Percentiles rank a stretch among this genome's conserved stretches.
Conservation (phyloP, 2,113 vertebrate species). For the Okapia johnstoni region DNA sequence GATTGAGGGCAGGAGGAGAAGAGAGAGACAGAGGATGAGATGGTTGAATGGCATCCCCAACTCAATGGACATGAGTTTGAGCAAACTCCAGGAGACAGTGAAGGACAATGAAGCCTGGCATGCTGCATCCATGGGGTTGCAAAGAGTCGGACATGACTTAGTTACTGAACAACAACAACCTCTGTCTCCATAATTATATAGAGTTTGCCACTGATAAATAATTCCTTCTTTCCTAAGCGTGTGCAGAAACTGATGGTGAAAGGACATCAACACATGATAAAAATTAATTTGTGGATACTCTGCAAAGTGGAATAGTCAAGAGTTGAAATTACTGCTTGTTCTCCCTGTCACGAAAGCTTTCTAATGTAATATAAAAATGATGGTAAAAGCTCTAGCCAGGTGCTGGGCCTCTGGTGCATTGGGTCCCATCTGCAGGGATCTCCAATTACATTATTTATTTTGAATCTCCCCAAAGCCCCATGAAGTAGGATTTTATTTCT, state of each 20-base stretch:
- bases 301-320: neutral
- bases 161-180: neutral
- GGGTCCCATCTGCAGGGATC: neutral
- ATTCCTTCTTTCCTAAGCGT: neutral
- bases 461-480: neutral
- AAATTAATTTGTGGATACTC: neutral
- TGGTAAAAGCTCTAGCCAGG: neutral
- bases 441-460: neutral
- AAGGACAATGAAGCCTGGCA: neutral
- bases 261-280: neutral
- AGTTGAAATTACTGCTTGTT: neutral
- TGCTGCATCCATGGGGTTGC: neutral
- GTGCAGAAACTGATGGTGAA: neutral
- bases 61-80: neutral
- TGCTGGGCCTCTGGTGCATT: rapidly evolving
- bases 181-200: neutral
- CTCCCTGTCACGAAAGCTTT: neutral
- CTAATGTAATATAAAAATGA: neutral
- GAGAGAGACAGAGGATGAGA: neutral
- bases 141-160: neutral
- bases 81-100: neutral
- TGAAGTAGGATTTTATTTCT: neutral
- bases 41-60: neutral
- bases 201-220: neutral
- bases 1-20: neutral